Evolutionary conservation across 2,797 vertebrate genomes (phyloP).

Genomic region (Tapirus indicus): DNA sequence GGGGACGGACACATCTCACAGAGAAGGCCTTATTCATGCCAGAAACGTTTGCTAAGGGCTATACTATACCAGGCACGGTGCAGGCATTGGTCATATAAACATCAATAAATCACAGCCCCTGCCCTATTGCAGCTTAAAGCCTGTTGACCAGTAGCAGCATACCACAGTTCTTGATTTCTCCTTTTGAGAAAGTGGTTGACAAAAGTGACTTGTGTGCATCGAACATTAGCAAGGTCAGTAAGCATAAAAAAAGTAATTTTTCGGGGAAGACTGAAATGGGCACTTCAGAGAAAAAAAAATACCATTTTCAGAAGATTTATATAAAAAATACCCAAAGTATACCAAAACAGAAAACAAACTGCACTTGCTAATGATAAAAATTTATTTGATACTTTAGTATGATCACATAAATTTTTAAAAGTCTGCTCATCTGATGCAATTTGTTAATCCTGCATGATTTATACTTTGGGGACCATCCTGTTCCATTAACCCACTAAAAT

Average conservation of each 20-base stretch:
- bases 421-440: not conserved
- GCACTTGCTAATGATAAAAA: not conserved
- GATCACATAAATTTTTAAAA: not conserved
- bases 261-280: not conserved
- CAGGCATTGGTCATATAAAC: not conserved
- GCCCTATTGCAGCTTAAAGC: not conserved
- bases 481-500: not conserved
- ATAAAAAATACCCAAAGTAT: not conserved
- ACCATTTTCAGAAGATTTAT: not conserved
- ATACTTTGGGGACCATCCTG: not conserved
- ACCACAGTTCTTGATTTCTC: not conserved
- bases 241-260: not conserved
- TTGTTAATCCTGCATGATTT: conserved; percentile 21
- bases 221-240: not conserved
- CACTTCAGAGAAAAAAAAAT: not conserved
- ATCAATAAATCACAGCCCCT: not conserved
- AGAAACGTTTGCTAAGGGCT: not conserved
- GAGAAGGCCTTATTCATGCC: conserved; percentile 26
- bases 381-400: not conserved
- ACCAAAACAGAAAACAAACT: not conserved
- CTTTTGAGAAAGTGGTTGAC: conserved; percentile 1
- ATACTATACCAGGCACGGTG: not conserved
- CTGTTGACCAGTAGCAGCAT: not conserved
- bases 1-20: no score
- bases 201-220: not conserved